Evolutionary conservation across 2,888 invertebrate genomes (phyloP), one percentile per base, ranked within the genome.

Genomic region (Leptothorax acervorum): DNA sequence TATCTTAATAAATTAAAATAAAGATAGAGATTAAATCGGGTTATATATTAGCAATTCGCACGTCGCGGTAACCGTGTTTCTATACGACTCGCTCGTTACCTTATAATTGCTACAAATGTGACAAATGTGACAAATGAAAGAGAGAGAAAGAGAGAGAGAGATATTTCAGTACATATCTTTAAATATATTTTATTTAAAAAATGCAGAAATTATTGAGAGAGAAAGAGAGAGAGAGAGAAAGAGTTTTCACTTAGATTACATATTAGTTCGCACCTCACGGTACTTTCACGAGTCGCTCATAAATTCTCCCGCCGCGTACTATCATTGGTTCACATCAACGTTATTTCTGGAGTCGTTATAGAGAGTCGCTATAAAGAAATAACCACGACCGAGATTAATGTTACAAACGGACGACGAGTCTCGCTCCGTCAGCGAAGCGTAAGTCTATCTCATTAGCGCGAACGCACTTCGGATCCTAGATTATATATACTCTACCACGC

Each of bases 401-500:
- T 71, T 71, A 23, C 48, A 60, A 79, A 79, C 79, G 48, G 23
- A 79, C 79, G 71, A 55, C 45, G 45, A 18, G 57, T 23, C 31
- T 45, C 5, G 55, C 55, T 55, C 55, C 31, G 78, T 31, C 53
- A 39, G 57, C 45, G 23, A 55, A 79, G 71, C 48, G 70, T 60
- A 79, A 70, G 60, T 71, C 79, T 79, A 71, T 18, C 79, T 79
- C 79, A 79, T 79, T 79, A 79, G 79, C 60, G 79, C 79, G 48
- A 70, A 79, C 79, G 60, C 60, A 48, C 79, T 71, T 71, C 60
- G 79, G 57, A 60, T 79, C 79, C 71, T 71, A 79, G 79, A 79
- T 79, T 71, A 79, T 79, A 71, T 79, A 71, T 23, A 23, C 23
- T 23, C 60, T 48, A 70, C 78, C 60, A 39, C 60, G 35, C 48